Base-by-base conservation (phyloP, 1,140 invertebrate species). In the Achroia grisella region DNA sequence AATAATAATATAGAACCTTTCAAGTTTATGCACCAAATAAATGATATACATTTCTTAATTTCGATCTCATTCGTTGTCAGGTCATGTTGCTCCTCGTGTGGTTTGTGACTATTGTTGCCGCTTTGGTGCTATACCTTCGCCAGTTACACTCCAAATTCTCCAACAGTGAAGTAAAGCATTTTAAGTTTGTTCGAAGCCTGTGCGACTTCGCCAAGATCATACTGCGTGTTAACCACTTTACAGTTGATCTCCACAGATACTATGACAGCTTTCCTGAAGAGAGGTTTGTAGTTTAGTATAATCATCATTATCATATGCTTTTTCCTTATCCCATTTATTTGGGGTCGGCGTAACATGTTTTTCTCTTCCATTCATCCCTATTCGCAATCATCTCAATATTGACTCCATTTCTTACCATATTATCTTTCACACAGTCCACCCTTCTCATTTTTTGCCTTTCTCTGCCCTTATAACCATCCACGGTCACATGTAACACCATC, bases 211-310 rank as follows among this genome's bases (percentile, higher is more conserved):
- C n/a, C 0, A 33, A 28, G 2, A n/a, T 64, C 0, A 0, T 67
- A 0, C 9, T 62, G 0, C 39, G 62, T 9, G 13, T 33, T 6
- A 45, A 49, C 1, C 63, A 68, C 34, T 49, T 76, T 5, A 28
- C 48, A n/a, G 44, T 61, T 4, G 35, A 59, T 5, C 8, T 69
- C 2, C 8, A 52, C 10, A 39, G 34, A 0, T 23, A 49, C 3
- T 74, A 77, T 12, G 39, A 48, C 0, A 39, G 13, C 0, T 68
- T 62, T 36, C 55, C 66, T 3, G 47, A 52, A 36, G 72, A 72
- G 42, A 69, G 58, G 72, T 76, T 33, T 37, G 39, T 39, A 9
- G 36, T 10, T 33, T 15, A 0, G 3, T 27, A 15, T 48, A 13
- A 28, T 48, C 6, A 9, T 11, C 2, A 12, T 1, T 1, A n/a